Base-by-base conservation (phyloP, 1,140 invertebrate genomes). In the Orussus abietinus region DNA sequence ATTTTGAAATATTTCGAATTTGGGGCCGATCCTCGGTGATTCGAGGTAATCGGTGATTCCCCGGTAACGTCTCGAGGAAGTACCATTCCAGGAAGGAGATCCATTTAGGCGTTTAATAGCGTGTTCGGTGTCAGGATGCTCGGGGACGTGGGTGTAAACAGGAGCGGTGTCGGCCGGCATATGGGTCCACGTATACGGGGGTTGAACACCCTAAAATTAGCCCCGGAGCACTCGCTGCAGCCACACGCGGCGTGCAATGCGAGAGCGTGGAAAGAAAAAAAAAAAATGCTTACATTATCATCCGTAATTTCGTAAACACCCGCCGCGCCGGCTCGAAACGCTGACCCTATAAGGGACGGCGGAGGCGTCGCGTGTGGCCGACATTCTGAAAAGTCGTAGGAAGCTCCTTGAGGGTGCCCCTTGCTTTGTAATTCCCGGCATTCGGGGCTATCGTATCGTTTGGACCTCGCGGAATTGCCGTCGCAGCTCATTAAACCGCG, bases 261-360 rank as follows among this genome's bases (percentile, higher is more conserved):
- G 54, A 60, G 57, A 61, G 64, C 57, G 62, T 66, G 62, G n/a
- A n/a, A n/a, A n/a, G n/a, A n/a, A n/a, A n/a, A n/a, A n/a, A n/a
- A 72, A 65, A 69, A 69, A 69, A 69, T 68, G 69, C 69, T 71
- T 71, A 71, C 66, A 71, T 71, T 72, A 71, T 72, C 69, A 72
- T 72, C 50, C 53, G 66, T 72, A 72, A 71, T 71, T 70, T 68
- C 57, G 64, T 71, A 72, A 71, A 71, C 69, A 62, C 32, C 38
- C 36, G 37, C 9, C 13, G 25, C 11, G 22, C n/a, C 22, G 22
- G 22, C 22, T 25, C 6, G 22, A 7, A n/a, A 25, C 22, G 6
- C 22, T n/a, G n/a, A n/a, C n/a, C n/a, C n/a, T n/a, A n/a, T n/a
- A n/a, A n/a, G n/a, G n/a, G n/a, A n/a, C n/a, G n/a, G n/a, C n/a